Base-by-base conservation (phyloP, 2,797 vertebrate genomes). In the Leptoclinus maculatus region DNA sequence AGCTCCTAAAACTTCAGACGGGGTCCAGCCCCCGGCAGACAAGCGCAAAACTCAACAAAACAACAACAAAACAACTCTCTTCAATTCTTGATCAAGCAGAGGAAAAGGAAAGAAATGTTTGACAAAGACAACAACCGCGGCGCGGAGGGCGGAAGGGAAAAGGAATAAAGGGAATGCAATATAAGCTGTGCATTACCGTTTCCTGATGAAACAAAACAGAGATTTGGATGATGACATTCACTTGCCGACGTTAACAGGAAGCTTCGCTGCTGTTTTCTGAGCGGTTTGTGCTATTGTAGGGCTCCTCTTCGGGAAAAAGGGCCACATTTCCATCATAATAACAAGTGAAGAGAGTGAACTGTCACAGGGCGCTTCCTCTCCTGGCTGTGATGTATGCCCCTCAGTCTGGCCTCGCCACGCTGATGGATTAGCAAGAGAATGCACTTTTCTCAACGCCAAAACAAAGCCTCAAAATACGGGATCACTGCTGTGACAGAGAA, bases 241-340 rank as follows among this genome's bases (percentile, higher is more conserved):
- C 75, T 86, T 75, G 71, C 60, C 60, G 45, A 14, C 72, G 87
- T 83, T 83, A 83, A 91, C 79, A 76, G 81, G 60, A 87, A 58
- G 74, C 81, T 85, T 72, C 14, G 43, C 73, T 71, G 81, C 68
- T 80, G 39, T 84, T 74, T 80, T 79, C 38, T 11, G 9, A 82
- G 68, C n/a, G 2, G 67, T 76, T 75, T 32, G 64, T 14, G 16
- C 85, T 83, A 79, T 79, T 85, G 80, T 83, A 66, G 66, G 68
- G 79, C 72, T 83, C 58, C 34, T 71, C 17, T 73, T 83, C 64
- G 65, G 78, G 25, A 14, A 77, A 85, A 89, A 85, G 73, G 84
- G 83, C 84, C 78, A 73, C 45, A 86, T 91, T 91, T 91, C 88
- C 82, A 91, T 91, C 83, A 90, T 86, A 89, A 91, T 87, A 89